phyloP scores from a whole-genome alignment of 1,140 invertebrate species.

The Eumeta japonica region DNA sequence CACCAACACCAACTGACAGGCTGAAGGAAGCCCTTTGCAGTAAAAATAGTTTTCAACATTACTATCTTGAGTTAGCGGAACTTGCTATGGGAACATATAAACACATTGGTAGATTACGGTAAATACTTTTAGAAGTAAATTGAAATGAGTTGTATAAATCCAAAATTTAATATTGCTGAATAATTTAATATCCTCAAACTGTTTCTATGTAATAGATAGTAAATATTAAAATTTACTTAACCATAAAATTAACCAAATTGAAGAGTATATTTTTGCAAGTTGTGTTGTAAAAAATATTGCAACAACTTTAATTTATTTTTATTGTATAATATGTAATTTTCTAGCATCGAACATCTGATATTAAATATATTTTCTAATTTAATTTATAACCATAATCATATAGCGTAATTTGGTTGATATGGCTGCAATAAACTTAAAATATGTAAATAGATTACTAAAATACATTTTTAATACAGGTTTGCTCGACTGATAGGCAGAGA shows the following conservation, averaged over 20 bases:
- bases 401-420: no score
- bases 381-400: no score
- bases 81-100: slow-evolving; percentile 96
- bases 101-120: slow-evolving; percentile 77
- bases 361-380: no score
- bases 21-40: slow-evolving; percentile 89
- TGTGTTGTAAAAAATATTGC: no score
- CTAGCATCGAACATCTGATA: no score
- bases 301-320: no score
- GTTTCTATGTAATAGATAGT: background rate
- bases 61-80: slow-evolving; percentile 91
- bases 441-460: no score
- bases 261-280: no score
- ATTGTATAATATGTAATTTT: no score
- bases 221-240: background rate
- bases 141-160: background rate
- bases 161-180: background rate
- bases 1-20: slow-evolving; percentile 75
- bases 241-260: no score
- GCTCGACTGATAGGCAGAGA: slow-evolving; percentile 86
- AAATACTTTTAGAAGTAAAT: slow-evolving; percentile 5
- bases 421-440: no score
- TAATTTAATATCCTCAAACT: background rate
- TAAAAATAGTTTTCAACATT: slow-evolving; percentile 83
- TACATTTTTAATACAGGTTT: slow-evolving; percentile 26